Conservation (phyloP, 2,113 vertebrate genomes). For the Saccopteryx bilineata region DNA sequence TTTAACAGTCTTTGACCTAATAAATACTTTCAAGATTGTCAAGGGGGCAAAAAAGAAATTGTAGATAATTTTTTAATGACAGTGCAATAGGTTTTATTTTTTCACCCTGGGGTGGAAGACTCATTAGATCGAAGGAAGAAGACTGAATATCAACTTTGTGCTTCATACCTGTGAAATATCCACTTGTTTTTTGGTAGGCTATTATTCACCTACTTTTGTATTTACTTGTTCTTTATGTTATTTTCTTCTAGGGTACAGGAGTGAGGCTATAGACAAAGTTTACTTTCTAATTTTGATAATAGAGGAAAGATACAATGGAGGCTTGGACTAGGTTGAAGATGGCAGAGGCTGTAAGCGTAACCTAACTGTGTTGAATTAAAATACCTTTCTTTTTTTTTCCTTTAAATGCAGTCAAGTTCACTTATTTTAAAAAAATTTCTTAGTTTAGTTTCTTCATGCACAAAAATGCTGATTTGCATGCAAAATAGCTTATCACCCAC, state of each 20-base stretch:
- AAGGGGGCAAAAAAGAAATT: not conserved
- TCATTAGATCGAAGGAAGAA: not conserved
- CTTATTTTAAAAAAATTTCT: no score
- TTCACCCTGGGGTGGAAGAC: not conserved
- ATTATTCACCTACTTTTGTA: not conserved
- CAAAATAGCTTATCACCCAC: not conserved
- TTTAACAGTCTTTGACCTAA: not conserved
- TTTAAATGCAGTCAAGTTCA: not conserved
- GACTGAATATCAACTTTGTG: not conserved
- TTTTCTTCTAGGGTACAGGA: not conserved
- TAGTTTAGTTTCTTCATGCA: not conserved
- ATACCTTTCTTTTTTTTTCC: not conserved
- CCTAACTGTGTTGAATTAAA: not conserved
- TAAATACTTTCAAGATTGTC: not conserved
- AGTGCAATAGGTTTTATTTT: not conserved
- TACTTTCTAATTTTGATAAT: not conserved
- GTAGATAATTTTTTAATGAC: not conserved
- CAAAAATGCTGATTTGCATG: not conserved
- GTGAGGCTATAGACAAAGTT: not conserved
- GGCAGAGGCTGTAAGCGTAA: not conserved
- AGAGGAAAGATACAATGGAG: no score
- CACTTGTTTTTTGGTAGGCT: not conserved
- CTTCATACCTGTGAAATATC: not conserved
- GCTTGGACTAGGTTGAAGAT: no score
- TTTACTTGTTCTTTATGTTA: not conserved